Evolutionary conservation across 2,888 invertebrate genomes (phyloP).

Genomic region (Nycteola revayana): DNA sequence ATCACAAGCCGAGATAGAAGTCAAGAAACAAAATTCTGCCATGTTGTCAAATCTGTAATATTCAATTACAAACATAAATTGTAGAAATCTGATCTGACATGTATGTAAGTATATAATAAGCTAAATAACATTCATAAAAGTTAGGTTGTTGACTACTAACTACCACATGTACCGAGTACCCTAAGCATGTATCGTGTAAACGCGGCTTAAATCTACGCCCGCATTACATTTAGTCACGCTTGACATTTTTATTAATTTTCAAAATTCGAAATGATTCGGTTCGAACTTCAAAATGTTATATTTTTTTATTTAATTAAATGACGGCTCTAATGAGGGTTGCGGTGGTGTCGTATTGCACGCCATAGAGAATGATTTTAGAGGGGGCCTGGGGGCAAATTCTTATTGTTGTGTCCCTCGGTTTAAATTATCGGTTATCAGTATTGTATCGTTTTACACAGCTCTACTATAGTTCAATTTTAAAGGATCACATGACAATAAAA

Average conservation of each 20-base stretch:
- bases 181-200: too few relatives aligned
- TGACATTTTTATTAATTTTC: conserved; percentile 42
- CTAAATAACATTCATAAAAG: too few relatives aligned
- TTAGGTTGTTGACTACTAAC: too few relatives aligned
- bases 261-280: conserved; percentile 35
- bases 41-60: too few relatives aligned
- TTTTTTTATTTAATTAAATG: conserved; percentile 57
- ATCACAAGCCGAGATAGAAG: too few relatives aligned
- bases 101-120: too few relatives aligned
- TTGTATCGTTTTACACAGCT: conserved; percentile 60
- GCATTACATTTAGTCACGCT: conserved; percentile 46
- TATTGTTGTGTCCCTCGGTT: conserved; percentile 58
- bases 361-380: conserved; percentile 50
- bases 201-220: conserved; percentile 45
- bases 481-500: too few relatives aligned
- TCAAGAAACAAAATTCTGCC: too few relatives aligned
- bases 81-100: too few relatives aligned
- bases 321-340: conserved; percentile 62
- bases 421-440: conserved; percentile 64
- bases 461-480: too few relatives aligned
- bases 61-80: too few relatives aligned
- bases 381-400: conserved; percentile 46
- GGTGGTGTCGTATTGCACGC: conserved; percentile 65
- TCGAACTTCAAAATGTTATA: conserved; percentile 15
- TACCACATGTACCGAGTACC: too few relatives aligned